Conservation (phyloP, 2,797 vertebrate species). For the Columba guinea region DNA sequence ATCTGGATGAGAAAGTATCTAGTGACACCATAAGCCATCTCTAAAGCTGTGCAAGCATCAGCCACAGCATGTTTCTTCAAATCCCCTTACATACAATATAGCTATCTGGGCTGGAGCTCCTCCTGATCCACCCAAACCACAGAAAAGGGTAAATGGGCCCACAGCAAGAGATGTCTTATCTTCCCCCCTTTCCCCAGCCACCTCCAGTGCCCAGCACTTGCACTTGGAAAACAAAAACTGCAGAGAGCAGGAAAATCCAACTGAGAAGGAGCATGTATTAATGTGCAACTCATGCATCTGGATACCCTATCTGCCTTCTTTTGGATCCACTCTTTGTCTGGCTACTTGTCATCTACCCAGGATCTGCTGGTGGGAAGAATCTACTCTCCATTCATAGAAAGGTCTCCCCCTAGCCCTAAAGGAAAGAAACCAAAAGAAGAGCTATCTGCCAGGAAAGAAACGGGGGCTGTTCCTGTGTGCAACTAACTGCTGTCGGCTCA, state of each 20-base stretch:
- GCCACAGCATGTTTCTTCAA: not conserved
- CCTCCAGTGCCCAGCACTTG: not conserved
- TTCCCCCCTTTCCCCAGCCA: not conserved
- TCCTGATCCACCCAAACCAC: not conserved
- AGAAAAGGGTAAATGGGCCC: not conserved
- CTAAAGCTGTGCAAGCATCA: not conserved
- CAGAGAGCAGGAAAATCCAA: not conserved
- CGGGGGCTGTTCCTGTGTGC: not conserved
- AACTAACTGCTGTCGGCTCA: not conserved
- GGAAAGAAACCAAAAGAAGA: not conserved
- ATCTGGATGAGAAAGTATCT: not conserved
- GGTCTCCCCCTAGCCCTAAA: not conserved
- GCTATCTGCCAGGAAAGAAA: not conserved
- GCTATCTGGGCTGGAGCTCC: not conserved
- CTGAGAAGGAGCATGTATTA: not conserved
- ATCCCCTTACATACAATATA: not conserved
- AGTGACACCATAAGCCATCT: not conserved
- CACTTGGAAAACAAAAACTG: not conserved
- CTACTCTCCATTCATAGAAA: not conserved
- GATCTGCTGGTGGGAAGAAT: not conserved
- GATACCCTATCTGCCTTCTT: not conserved
- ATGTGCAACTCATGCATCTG: not conserved
- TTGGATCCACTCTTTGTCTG: not conserved
- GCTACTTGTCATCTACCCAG: not conserved
- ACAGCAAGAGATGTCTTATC: not conserved